Base-by-base conservation (phyloP, 2,797 vertebrate species). In the Gadopsis marmoratus region DNA sequence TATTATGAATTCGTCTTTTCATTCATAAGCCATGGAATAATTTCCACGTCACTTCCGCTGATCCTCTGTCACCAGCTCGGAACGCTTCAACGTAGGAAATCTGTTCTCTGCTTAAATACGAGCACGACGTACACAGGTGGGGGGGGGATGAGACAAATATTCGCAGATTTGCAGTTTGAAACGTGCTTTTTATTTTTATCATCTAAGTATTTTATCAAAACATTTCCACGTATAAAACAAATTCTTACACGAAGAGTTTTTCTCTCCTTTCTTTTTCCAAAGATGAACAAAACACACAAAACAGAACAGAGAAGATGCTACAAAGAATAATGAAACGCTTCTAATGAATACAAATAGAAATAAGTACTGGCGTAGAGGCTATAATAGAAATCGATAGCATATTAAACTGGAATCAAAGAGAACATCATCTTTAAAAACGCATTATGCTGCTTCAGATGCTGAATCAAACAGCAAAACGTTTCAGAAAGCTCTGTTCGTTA, bases 221-320 rank as follows among this genome's bases (percentile, higher is more conserved):
- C 81, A 85, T 90, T 85, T 83, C 26, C 77, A 92, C 76, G 76
- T 88, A 92, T 87, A 89, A 92, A 92, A 78, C 88, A 92, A 92
- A 78, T 35, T 79, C 64, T 72, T 77, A 76, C 62, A 87, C n/a
- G 7, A 82, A 68, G 56, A 71, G 23, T 26, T 64, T 68, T 58
- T 19, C 2, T 47, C 31, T 58, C 10, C 53, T 51, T 68, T 64
- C 48, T 68, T 61, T 59, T 21, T 48, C 1, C 29, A 81, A 84
- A 79, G 45, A 60, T 26, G 21, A 70, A 68, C 56, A n/a, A n/a
- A n/a, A 76, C 41, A 56, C 61, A 87, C 23, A 74, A 50, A 78
- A 74, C 73, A 61, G 12, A 77, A 80, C 59, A 56, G 6, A 74
- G 26, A 79, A 21, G 71, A 61, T 67, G 55, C 84, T 92, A 91